Evolutionary conservation across 2,797 vertebrate genomes (phyloP), one percentile per base, ranked within the genome.

Genomic region (Argentina silus): DNA sequence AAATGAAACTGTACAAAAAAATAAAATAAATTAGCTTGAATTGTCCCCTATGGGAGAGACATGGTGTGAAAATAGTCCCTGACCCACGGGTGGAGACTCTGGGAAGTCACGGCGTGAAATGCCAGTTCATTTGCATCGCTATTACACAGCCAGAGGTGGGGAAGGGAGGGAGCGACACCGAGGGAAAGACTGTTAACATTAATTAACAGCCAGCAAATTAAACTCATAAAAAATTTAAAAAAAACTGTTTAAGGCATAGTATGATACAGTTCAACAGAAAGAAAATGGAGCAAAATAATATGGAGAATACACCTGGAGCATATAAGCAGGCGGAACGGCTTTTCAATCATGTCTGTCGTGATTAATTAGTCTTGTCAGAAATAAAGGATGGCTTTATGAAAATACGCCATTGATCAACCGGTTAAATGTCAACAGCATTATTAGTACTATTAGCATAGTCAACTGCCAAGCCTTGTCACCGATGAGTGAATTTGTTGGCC

Each of bases 11-110:
- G 55, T 57, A n/a, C n/a, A 57, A 57, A 57, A 19, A 19, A 19
- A 10, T 4, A 9, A 82, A 85, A 74, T 62, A 81, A 78, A 81
- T 62, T 7, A 50, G 60, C 55, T 63, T 67, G 82, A 79, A 82
- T 23, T 42, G 65, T 57, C 73, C 85, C 84, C 77, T 78, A 77
- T 70, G 69, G 83, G 81, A 88, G 87, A 69, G 81, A 79, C 84
- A 74, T 66, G 73, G 79, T 27, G 42, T 60, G 64, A 73, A 63
- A 84, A 83, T 43, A 80, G 7, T 23, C 50, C 12, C 55, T 47
- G 42, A 72, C 55, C 65, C 76, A 43, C 59, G 12, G 0, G 44
- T 47, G 61, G 78, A 70, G 44, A 2, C 69, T 67, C 0, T 43
- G n/a, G n/a, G n/a, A 78, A 70, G n/a, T 10, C 47, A 47, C 45